These are phyloP conservation scores for Papilio demoleus DNA, from an alignment of 2,888 invertebrate genomes.

Conservation along the genomic window DNA sequence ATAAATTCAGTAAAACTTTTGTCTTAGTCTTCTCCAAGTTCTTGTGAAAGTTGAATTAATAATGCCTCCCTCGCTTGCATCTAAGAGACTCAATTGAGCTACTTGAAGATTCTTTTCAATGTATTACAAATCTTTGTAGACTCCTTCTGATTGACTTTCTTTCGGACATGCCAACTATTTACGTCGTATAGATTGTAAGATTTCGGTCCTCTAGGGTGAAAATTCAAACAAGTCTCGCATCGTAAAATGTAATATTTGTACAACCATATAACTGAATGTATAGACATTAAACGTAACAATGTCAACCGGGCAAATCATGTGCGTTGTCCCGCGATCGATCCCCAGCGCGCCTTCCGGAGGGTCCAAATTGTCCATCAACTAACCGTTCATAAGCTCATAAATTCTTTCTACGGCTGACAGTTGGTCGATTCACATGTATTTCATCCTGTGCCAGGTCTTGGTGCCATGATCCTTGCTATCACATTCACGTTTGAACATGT, in stretches of 20 bases:
- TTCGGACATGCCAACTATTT: too few species aligned
- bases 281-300: conserved; percentile 47
- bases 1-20: too few species aligned
- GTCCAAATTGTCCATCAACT: conserved; percentile 55
- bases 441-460: conserved; percentile 58
- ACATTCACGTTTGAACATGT: conserved; percentile 71
- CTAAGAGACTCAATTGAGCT: too few species aligned
- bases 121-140: too few species aligned
- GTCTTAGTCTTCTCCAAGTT: too few species aligned
- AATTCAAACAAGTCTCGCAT: not conserved
- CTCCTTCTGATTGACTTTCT: too few species aligned
- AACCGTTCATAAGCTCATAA: conserved; percentile 65
- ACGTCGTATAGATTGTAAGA: not conserved
- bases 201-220: not conserved
- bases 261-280: conserved; percentile 10
- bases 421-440: conserved; percentile 69
- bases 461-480: conserved; percentile 55
- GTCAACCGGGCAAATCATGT: conserved; percentile 52
- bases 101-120: too few species aligned
- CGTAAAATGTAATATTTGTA: conserved; percentile 1
- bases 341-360: conserved; percentile 68
- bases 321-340: conserved; percentile 52
- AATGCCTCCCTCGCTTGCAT: too few species aligned
- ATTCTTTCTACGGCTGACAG: conserved; percentile 81
- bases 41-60: too few species aligned